Evolutionary conservation across 2,888 invertebrate species (phyloP).

Genomic region (Lepas anatifera): DNA sequence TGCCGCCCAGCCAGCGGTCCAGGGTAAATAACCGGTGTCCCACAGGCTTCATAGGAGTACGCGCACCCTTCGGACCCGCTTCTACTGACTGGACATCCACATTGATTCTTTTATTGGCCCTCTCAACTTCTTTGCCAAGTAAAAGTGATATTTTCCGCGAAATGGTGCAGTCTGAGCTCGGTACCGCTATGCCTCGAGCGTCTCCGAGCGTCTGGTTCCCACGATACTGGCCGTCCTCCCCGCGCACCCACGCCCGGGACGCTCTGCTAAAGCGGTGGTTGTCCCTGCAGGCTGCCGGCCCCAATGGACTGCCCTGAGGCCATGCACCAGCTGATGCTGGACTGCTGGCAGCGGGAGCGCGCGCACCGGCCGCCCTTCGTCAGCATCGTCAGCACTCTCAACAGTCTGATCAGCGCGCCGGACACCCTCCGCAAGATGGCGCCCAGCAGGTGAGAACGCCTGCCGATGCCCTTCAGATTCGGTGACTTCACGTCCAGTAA

Average conservation of each 20-base stretch:
- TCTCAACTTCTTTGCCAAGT: not conserved
- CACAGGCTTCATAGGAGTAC: too few species aligned
- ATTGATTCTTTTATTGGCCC: too few species aligned
- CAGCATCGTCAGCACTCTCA: constrained; percentile 85
- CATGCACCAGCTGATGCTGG: constrained; percentile 93
- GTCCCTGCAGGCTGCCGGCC: constrained; percentile 48
- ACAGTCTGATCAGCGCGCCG: constrained; percentile 85
- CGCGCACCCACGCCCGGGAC: too few species aligned
- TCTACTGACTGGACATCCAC: too few species aligned
- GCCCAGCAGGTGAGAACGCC: constrained; percentile 55
- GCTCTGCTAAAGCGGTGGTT: too few species aligned
- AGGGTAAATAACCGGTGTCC: not conserved
- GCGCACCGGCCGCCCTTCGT: constrained; percentile 88
- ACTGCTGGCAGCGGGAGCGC: constrained; percentile 97
- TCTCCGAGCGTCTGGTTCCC: too few species aligned
- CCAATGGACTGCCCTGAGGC: constrained; percentile 98
- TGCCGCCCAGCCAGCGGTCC: constrained; percentile 25
- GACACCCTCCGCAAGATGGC: constrained; percentile 79
- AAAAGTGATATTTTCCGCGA: not conserved
- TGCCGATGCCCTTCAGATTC: not conserved
- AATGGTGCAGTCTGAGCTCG: not conserved
- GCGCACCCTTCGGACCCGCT: too few species aligned
- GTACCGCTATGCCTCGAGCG: too few species aligned
- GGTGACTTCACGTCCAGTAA: not conserved
- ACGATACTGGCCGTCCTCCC: too few species aligned